Percentiles rank a stretch among this genome's conserved stretches.
Conservation (phyloP, 2,113 vertebrate species). For the Neofelis nebulosa region DNA sequence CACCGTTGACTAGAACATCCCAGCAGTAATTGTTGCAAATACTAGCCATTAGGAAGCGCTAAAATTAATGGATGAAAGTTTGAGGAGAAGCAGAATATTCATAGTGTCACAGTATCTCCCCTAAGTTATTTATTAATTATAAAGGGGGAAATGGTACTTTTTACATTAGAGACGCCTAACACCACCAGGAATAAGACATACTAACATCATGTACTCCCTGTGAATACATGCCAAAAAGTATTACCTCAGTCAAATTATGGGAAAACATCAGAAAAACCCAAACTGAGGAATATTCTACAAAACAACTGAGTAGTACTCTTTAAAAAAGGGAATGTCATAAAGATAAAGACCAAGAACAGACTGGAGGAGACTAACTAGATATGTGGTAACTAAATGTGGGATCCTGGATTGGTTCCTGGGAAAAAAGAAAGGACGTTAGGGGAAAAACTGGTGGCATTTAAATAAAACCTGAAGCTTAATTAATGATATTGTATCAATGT, state of each 20-base stretch:
- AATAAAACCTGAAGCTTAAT: neutral
- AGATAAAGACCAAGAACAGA: neutral
- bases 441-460: neutral
- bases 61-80: neutral
- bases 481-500: neutral
- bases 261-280: neutral
- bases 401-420: neutral
- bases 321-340: slow-evolving; percentile 7
- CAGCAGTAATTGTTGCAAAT: neutral
- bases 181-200: neutral
- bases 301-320: neutral
- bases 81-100: neutral
- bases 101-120: neutral
- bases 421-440: neutral
- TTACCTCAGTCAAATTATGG: neutral
- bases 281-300: neutral
- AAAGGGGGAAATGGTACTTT: neutral
- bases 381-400: neutral
- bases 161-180: neutral
- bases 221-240: neutral
- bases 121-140: neutral
- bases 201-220: neutral
- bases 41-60: neutral
- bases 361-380: neutral
- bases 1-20: neutral